Evolutionary conservation across 2,113 vertebrate genomes (phyloP).

Genomic region (Cheilinus undulatus): DNA sequence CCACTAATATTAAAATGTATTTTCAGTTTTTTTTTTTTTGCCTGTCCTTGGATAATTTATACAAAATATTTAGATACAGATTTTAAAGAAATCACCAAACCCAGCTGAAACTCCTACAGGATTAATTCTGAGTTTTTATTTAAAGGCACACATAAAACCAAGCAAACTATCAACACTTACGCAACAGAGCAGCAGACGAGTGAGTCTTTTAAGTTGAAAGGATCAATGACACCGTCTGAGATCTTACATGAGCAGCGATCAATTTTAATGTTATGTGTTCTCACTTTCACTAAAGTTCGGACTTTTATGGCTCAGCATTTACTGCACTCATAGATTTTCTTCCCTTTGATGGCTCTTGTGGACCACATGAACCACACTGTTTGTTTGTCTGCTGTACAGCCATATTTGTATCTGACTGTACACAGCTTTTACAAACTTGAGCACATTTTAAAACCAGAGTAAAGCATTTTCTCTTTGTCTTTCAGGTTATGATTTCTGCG

Average conservation of each 20-base stretch:
- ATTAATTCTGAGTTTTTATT: too few relatives aligned
- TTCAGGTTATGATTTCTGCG: conserved; percentile 95
- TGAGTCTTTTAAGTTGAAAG: not conserved
- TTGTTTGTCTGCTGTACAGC: not conserved
- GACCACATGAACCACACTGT: conserved; percentile 22
- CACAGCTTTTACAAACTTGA: conserved; percentile 25
- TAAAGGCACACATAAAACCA: too few relatives aligned
- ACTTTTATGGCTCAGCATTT: conserved; percentile 11
- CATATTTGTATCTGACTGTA: not conserved
- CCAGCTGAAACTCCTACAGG: too few relatives aligned
- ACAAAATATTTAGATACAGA: too few relatives aligned
- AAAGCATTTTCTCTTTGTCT: conserved; percentile 58
- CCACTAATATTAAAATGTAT: too few relatives aligned
- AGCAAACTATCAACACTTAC: too few relatives aligned
- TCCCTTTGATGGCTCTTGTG: not conserved
- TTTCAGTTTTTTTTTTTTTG: too few relatives aligned
- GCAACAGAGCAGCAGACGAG: not conserved
- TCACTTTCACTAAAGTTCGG: not conserved
- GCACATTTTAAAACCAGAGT: conserved; percentile 46
- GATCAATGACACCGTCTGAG: not conserved
- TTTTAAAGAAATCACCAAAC: too few relatives aligned
- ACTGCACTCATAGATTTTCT: conserved; percentile 26
- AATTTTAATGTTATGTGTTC: not conserved
- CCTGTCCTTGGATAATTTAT: too few relatives aligned
- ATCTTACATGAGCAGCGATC: not conserved